Percentiles rank a stretch among this genome's conserved stretches.
These are phyloP conservation scores for Piscicola geometra DNA, from an alignment of 2,888 invertebrate genomes.

Conservation along the genomic window DNA sequence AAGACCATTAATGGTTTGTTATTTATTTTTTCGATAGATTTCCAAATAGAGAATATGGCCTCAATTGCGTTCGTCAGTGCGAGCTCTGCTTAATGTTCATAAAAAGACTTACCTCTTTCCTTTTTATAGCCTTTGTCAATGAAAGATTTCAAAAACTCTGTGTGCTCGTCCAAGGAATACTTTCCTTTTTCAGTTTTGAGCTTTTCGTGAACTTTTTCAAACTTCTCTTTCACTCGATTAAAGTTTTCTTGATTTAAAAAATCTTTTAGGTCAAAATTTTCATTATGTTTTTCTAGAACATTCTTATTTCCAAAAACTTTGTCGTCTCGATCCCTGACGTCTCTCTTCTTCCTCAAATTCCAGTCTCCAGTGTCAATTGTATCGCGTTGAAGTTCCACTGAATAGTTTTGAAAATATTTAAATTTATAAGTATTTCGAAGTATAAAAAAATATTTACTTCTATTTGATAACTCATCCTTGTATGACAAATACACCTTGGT, in stretches of 20 bases:
- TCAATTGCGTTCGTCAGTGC: too few relatives aligned
- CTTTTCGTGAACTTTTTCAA: background rate
- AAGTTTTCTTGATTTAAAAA: too few relatives aligned
- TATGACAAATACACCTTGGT: background rate
- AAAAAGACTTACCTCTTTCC: too few relatives aligned
- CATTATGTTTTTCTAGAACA: too few relatives aligned
- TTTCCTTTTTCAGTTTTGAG: background rate
- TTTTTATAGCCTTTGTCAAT: too few relatives aligned
- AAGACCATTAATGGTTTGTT: too few relatives aligned
- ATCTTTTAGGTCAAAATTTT: too few relatives aligned
- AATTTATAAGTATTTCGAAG: background rate
- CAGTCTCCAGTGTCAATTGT: background rate
- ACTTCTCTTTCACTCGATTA: background rate
- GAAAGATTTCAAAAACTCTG: background rate
- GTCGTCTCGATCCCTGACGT: too few relatives aligned
- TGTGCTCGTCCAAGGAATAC: background rate
- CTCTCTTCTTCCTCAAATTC: slow-evolving; percentile 15
- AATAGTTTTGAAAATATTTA: background rate
- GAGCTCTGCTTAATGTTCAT: too few relatives aligned
- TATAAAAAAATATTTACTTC: background rate
- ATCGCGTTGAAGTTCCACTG: background rate
- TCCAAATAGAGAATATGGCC: too few relatives aligned
- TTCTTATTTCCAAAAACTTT: too few relatives aligned
- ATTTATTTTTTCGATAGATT: too few relatives aligned
- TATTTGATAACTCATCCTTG: background rate